A percentile compares a stretch with the other conserved stretches of the same genome.
These are phyloP conservation scores for Mycteria americana DNA, from an alignment of 2,797 vertebrate genomes.

Conservation along the genomic window DNA sequence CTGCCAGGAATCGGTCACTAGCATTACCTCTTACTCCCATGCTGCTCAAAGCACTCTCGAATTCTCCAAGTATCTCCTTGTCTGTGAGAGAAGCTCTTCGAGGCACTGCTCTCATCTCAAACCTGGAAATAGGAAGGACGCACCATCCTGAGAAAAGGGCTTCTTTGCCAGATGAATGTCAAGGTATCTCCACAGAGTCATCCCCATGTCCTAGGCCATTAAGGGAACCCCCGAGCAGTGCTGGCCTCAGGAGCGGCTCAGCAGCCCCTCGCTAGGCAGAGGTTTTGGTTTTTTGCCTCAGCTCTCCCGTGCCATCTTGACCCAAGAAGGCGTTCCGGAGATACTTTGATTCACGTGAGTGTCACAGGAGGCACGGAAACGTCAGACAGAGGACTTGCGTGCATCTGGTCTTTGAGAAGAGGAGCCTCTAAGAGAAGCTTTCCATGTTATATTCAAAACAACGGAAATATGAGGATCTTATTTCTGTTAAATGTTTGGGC, in stretches of 20 bases:
- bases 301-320: not conserved
- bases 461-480: not conserved
- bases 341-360: not conserved
- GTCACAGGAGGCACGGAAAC: not conserved
- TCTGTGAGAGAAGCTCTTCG: not conserved
- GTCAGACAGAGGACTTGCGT: not conserved
- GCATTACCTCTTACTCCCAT: not conserved
- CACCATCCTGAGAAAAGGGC: not conserved
- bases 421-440: not conserved
- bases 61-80: not conserved
- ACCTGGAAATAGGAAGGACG: not conserved
- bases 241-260: not conserved
- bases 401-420: not conserved
- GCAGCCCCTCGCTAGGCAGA: not conserved
- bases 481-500: not conserved
- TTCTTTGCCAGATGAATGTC: not conserved
- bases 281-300: not conserved
- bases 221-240: not conserved
- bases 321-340: not conserved
- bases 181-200: not conserved
- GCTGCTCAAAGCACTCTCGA: not conserved
- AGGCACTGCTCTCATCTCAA: not conserved
- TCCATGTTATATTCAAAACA: not conserved
- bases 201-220: not conserved
- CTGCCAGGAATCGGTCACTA: too few relatives aligned